Evolutionary conservation across 1,140 invertebrate species (phyloP).

Genomic region (Papilio polyxenes): DNA sequence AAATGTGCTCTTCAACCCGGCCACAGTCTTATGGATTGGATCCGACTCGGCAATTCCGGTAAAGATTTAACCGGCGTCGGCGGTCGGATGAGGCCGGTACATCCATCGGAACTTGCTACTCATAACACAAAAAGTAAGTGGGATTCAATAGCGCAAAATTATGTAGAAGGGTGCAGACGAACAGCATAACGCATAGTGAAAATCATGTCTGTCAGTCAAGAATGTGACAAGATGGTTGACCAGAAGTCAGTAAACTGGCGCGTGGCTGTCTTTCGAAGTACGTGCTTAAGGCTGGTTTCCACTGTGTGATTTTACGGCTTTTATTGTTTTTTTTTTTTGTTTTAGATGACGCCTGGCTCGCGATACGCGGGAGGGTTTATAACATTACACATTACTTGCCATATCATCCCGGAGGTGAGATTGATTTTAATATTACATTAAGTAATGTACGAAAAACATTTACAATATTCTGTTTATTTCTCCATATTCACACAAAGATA

Average conservation of each 20-base stretch:
- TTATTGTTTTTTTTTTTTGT: slow-evolving; percentile 42
- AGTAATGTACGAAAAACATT: too few relatives aligned
- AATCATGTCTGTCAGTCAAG: too few relatives aligned
- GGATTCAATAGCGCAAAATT: neutral
- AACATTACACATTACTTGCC: slow-evolving; percentile 97
- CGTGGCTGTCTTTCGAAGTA: too few relatives aligned
- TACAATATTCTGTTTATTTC: too few relatives aligned
- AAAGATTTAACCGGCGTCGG: slow-evolving; percentile 90
- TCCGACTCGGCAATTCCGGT: slow-evolving; percentile 91
- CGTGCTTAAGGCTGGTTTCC: too few relatives aligned
- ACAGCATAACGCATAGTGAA: neutral
- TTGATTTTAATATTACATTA: neutral
- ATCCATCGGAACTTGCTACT: slow-evolving; percentile 87
- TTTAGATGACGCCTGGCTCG: slow-evolving; percentile 94
- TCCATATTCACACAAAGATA: too few relatives aligned
- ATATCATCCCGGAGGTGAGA: slow-evolving; percentile 95
- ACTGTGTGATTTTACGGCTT: too few relatives aligned
- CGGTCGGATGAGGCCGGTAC: slow-evolving; percentile 83
- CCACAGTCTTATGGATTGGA: slow-evolving; percentile 99
- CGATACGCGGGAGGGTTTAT: slow-evolving; percentile 94
- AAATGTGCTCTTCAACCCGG: slow-evolving; percentile 96
- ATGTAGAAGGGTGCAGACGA: neutral
- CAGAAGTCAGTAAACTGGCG: too few relatives aligned
- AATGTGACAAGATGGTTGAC: too few relatives aligned
- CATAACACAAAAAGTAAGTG: slow-evolving; percentile 87